Conservation (phyloP, 1,140 invertebrate species). For the Polyergus mexicanus region DNA sequence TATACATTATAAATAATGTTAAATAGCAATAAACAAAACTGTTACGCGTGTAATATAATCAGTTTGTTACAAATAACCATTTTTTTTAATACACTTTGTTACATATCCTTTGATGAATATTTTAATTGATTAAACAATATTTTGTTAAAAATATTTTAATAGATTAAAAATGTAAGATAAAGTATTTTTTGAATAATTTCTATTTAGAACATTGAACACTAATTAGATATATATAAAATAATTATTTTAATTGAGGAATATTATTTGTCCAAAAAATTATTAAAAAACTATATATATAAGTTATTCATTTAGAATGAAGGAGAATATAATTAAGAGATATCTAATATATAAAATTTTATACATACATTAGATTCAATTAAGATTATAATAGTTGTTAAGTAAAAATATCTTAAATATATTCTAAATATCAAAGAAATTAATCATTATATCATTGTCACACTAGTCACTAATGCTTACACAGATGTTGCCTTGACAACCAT, state of each 20-base stretch:
- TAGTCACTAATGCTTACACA: slow-evolving; percentile 52
- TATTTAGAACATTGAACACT: background rate
- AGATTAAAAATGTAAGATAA: background rate
- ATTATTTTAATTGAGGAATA: too few relatives aligned
- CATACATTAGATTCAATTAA: too few relatives aligned
- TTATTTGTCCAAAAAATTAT: too few relatives aligned
- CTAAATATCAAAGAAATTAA: slow-evolving; percentile 48
- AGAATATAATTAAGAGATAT: background rate
- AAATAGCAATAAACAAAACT: slow-evolving; percentile 24
- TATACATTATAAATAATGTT: slow-evolving; percentile 32
- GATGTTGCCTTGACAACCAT: slow-evolving; percentile 71
- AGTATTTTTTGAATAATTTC: slow-evolving; percentile 10
- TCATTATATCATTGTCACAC: background rate
- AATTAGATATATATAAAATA: background rate
- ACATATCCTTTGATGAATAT: background rate
- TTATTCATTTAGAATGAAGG: too few relatives aligned
- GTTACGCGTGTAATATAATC: background rate
- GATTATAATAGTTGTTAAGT: too few relatives aligned
- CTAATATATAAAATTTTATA: too few relatives aligned
- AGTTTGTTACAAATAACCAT: slow-evolving; percentile 13
- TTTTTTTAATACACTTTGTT: background rate
- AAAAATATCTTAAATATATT: background rate
- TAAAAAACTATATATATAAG: too few relatives aligned
- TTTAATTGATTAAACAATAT: background rate
- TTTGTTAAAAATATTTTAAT: background rate